Conservation (phyloP, 1,140 invertebrate genomes). For the Zaprionus ornatus region DNA sequence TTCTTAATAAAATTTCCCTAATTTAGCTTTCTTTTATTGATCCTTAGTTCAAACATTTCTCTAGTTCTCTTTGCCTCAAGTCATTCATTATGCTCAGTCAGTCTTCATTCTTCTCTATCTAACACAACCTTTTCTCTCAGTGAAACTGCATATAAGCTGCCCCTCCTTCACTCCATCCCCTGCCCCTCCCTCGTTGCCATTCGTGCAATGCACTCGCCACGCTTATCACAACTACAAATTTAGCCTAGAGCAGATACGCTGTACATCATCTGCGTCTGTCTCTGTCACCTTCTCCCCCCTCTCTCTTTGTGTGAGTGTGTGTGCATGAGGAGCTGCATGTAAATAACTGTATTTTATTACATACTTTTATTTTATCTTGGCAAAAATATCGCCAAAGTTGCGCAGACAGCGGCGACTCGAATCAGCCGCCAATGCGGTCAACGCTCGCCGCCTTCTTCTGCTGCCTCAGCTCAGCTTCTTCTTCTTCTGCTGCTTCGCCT, state of each 20-base stretch:
- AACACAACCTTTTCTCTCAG: background rate
- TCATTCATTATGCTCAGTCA: no score
- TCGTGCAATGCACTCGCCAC: constrained; percentile 20
- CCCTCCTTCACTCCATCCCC: background rate
- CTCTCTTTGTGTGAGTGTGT: constrained; percentile 31
- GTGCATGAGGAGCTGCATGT: constrained; percentile 54
- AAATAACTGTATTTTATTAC: constrained; percentile 82
- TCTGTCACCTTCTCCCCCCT: background rate
- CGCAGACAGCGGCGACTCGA: constrained; percentile 54
- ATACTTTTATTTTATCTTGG: constrained; percentile 78
- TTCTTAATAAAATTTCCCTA: no score
- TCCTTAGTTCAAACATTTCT: no score
- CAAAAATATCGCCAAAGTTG: constrained; percentile 79
- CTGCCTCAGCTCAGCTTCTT: constrained; percentile 6
- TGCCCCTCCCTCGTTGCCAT: background rate
- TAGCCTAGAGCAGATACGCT: constrained; percentile 43
- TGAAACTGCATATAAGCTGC: background rate
- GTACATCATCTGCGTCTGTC: constrained; percentile 15
- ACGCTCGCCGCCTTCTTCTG: constrained; percentile 21
- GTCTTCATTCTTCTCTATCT: background rate
- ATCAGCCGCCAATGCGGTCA: constrained; percentile 51
- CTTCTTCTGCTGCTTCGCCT: background rate
- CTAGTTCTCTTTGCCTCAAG: no score
- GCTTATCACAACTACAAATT: constrained; percentile 49
- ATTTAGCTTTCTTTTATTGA: background rate